Conservation (phyloP, 2,113 vertebrate species). For the Meriones unguiculatus region DNA sequence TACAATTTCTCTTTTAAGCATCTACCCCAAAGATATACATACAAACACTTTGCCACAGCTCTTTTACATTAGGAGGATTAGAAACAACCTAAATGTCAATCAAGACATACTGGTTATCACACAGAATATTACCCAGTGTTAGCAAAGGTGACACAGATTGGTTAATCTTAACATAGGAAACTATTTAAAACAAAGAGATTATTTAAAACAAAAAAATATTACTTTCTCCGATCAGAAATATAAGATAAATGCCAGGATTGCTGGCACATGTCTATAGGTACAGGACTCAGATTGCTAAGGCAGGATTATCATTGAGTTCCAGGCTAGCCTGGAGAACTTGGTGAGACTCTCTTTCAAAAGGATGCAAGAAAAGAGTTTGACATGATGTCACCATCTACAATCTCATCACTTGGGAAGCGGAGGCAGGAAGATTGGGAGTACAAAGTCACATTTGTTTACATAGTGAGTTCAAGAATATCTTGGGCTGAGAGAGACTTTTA, state of each 20-base stretch:
- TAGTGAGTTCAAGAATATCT: not conserved
- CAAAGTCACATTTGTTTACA: not conserved
- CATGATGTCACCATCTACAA: not conserved
- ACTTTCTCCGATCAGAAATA: constrained; percentile 45
- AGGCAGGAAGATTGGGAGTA: not conserved
- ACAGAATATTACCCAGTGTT: not conserved
- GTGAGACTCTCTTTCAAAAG: not conserved
- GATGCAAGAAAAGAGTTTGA: not conserved
- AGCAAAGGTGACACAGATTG: not conserved
- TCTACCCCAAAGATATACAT: not conserved
- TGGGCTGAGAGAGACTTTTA: not conserved
- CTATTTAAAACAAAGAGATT: constrained; percentile 21
- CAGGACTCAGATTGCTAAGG: not conserved
- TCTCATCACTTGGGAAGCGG: not conserved
- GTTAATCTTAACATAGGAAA: constrained; percentile 25
- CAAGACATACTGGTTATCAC: not conserved
- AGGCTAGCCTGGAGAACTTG: not conserved
- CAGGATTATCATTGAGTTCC: not conserved
- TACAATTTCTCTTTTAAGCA: not conserved
- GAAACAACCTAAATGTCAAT: not conserved
- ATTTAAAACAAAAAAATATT: not conserved
- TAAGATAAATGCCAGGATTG: not conserved
- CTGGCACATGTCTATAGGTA: not conserved
- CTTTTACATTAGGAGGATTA: not conserved
- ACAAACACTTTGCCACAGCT: not conserved